Conservation (phyloP, 1,140 invertebrate species). For the Eupristina koningsbergeri region DNA sequence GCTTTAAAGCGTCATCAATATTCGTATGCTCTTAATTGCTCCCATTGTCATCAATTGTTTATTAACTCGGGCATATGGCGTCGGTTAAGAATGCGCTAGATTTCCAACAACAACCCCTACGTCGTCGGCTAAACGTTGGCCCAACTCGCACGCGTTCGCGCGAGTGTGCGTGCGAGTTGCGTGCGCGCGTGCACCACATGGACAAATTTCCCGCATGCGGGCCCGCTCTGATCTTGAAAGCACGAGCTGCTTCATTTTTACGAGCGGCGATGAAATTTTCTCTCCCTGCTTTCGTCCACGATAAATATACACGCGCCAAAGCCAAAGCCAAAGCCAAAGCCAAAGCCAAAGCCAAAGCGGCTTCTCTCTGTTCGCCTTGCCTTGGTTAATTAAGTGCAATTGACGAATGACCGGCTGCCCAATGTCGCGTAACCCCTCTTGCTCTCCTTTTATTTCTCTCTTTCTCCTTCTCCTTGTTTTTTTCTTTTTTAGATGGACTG, state of each 20-base stretch:
- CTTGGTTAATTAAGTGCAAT: slow-evolving; percentile 67
- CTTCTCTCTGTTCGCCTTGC: slow-evolving; percentile 53
- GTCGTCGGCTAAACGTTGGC: neutral
- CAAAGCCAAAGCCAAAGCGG: no score
- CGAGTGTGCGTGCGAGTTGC: no score
- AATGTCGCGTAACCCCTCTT: slow-evolving; percentile 56
- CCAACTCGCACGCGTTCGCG: neutral
- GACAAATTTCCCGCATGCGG: slow-evolving; percentile 48
- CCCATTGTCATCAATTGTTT: slow-evolving; percentile 29
- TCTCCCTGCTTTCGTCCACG: neutral
- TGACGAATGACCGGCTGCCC: slow-evolving; percentile 63
- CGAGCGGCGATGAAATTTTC: slow-evolving; percentile 21
- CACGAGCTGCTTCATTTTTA: neutral
- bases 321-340: no score
- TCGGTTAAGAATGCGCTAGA: neutral
- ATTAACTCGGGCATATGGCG: neutral
- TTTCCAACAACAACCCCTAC: slow-evolving; percentile 33
- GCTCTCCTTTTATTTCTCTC: no score
- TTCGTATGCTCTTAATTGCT: slow-evolving; percentile 2
- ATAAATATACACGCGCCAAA: slow-evolving; percentile 30
- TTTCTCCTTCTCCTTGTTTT: no score
- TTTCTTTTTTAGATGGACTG: slow-evolving; percentile 11
- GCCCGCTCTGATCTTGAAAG: neutral
- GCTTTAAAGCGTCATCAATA: slow-evolving; percentile 13
- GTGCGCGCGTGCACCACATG: no score